Evolutionary conservation across 1,140 invertebrate genomes (phyloP).

Genomic region (Octopus sinensis): DNA sequence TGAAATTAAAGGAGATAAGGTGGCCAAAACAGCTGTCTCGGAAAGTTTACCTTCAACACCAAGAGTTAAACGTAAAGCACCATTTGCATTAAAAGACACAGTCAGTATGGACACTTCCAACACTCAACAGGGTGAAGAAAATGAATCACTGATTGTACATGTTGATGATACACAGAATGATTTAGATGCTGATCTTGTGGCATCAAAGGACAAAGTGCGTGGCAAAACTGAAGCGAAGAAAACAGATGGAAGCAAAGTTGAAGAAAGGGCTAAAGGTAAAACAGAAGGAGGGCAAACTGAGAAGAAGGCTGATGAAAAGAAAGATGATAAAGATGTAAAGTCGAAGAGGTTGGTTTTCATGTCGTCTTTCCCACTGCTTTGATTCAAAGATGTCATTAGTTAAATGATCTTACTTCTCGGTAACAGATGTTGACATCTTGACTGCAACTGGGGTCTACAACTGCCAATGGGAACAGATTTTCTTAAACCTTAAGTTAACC

Average conservation of each 20-base stretch:
- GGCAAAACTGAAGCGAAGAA: slow-evolving; percentile 8
- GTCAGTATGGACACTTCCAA: slow-evolving; percentile 9
- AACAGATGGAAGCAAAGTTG: background rate
- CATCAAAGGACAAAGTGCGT: background rate
- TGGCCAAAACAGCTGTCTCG: background rate
- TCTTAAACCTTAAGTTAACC: too few species aligned
- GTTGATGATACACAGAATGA: slow-evolving; percentile 10
- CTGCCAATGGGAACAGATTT: too few species aligned
- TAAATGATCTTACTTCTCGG: slow-evolving; percentile 1
- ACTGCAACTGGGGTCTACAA: too few species aligned
- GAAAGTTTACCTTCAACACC: background rate
- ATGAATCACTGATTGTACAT: slow-evolving; percentile 9
- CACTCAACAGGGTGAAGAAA: slow-evolving; percentile 10
- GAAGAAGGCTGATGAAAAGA: slow-evolving; percentile 15
- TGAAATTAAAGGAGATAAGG: background rate
- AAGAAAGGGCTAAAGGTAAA: background rate
- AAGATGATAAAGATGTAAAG: slow-evolving; percentile 14
- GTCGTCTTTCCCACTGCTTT: slow-evolving; percentile 16
- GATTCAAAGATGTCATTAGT: slow-evolving; percentile 8
- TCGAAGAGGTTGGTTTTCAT: slow-evolving; percentile 17
- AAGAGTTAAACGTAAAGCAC: background rate
- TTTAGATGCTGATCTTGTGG: slow-evolving; percentile 9
- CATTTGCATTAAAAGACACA: slow-evolving; percentile 3
- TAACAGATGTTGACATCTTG: too few species aligned
- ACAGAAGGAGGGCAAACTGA: slow-evolving; percentile 4